A percentile compares a stretch with the other conserved stretches of the same genome.
These are phyloP conservation scores for Clarias batrachus DNA, from an alignment of 2,113 vertebrate species.

Conservation along the genomic window DNA sequence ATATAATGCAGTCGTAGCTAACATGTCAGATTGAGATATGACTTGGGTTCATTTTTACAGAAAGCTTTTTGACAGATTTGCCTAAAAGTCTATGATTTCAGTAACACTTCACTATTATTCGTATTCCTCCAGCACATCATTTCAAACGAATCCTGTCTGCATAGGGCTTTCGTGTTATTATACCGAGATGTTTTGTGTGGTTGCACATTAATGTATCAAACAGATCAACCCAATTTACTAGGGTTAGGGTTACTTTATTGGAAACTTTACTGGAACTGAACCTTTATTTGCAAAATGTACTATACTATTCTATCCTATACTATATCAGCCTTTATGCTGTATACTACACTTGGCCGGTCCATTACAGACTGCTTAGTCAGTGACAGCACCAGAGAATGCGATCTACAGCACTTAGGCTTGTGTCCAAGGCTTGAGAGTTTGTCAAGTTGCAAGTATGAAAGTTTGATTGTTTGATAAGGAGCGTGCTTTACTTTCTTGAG, in stretches of 20 bases:
- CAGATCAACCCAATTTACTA: neutral
- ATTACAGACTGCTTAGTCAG: slow-evolving; percentile 30
- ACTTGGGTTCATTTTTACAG: neutral
- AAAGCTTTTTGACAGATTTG: neutral
- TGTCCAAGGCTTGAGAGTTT: slow-evolving; percentile 21
- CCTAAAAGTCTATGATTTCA: neutral
- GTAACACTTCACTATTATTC: neutral
- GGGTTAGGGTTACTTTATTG: too few species aligned
- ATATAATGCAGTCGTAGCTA: neutral
- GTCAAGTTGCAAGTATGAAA: neutral
- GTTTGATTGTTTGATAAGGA: neutral
- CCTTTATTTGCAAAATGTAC: neutral
- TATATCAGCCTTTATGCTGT: neutral
- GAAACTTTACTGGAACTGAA: neutral
- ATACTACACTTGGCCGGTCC: neutral
- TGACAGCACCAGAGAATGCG: neutral
- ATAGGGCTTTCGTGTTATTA: neutral
- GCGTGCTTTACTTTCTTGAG: neutral
- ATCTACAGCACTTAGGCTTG: slow-evolving; percentile 22
- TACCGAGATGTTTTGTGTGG: neutral
- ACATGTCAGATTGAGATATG: neutral
- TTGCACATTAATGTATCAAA: neutral
- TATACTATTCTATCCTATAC: neutral
- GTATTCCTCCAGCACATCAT: neutral
- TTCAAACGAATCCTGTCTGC: neutral